phyloP scores from a whole-genome alignment of 2,888 invertebrate genomes.

The Agapostemon virescens region DNA sequence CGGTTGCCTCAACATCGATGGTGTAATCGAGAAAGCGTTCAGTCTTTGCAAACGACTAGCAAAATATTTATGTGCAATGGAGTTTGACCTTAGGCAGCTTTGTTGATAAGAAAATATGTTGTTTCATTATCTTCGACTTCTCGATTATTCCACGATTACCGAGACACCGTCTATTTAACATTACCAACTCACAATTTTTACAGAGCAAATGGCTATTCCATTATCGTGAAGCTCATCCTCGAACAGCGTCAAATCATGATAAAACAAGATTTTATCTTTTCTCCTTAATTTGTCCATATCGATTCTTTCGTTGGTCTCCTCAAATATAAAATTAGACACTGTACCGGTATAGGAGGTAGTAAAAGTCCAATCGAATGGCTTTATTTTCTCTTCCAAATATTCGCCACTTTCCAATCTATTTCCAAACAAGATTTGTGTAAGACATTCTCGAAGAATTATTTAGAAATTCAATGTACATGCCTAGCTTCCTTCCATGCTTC shows the following conservation, averaged over 20 bases:
- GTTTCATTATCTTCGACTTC: background rate
- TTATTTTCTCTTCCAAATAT: conserved; percentile 87
- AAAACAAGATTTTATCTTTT: conserved; percentile 95
- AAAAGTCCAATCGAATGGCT: conserved; percentile 99
- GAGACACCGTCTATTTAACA: background rate
- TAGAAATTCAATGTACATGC: conserved; percentile 79
- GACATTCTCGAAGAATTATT: background rate
- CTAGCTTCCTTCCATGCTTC: conserved; percentile 95
- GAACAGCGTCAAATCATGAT: conserved; percentile 95
- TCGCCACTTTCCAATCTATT: conserved; percentile 84
- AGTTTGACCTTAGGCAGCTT: no score
- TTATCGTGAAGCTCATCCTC: conserved; percentile 99
- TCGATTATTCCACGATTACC: background rate
- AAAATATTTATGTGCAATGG: background rate
- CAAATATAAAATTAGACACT: conserved; percentile 83
- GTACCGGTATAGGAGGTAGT: conserved; percentile 95
- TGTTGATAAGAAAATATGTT: no score
- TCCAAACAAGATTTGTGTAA: conserved; percentile 57
- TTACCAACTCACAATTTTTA: conserved; percentile 93
- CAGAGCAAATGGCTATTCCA: conserved; percentile 93
- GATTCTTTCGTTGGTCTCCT: conserved; percentile 88
- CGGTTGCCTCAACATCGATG: background rate
- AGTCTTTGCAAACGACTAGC: background rate
- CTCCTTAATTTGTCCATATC: conserved; percentile 93
- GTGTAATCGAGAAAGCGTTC: background rate